A percentile compares a stretch with the other conserved stretches of the same genome.
phyloP scores from a whole-genome alignment of 2,888 invertebrate genomes.

The Notodonta dromedarius region DNA sequence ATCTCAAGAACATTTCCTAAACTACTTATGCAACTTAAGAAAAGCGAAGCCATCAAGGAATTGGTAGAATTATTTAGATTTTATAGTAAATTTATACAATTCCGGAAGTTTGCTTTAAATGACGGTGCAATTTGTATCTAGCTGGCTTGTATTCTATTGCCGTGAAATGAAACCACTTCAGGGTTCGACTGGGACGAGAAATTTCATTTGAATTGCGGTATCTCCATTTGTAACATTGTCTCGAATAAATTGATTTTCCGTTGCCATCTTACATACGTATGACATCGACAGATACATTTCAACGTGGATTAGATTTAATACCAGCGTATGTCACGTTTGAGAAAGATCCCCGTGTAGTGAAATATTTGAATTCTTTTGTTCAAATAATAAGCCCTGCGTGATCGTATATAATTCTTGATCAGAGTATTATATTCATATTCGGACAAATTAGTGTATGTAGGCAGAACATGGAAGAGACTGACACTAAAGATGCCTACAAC shows the following conservation, averaged over 20 bases:
- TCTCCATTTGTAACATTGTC: constrained; percentile 37
- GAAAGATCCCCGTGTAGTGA: background rate
- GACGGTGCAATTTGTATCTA: background rate
- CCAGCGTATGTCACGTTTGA: constrained; percentile 15
- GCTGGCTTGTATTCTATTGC: constrained; percentile 13
- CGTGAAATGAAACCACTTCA: constrained; percentile 24
- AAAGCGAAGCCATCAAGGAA: background rate
- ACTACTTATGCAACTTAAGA: background rate
- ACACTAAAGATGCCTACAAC: background rate
- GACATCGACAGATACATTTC: constrained; percentile 19
- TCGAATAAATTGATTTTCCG: constrained; percentile 44
- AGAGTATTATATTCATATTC: background rate
- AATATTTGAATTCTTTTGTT: background rate
- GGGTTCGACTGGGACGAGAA: constrained; percentile 31
- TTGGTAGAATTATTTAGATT: background rate
- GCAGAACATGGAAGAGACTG: background rate
- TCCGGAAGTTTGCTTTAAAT: constrained; percentile 2
- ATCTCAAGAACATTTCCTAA: background rate
- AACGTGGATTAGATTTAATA: constrained; percentile 37
- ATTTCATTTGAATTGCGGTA: constrained; percentile 35
- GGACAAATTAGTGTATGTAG: background rate
- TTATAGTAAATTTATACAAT: no score
- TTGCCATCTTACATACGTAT: constrained; percentile 27
- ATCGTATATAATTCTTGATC: no score
- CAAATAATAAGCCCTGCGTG: background rate